Base-by-base conservation (phyloP, 2,797 vertebrate species). In the Mus spretus region DNA sequence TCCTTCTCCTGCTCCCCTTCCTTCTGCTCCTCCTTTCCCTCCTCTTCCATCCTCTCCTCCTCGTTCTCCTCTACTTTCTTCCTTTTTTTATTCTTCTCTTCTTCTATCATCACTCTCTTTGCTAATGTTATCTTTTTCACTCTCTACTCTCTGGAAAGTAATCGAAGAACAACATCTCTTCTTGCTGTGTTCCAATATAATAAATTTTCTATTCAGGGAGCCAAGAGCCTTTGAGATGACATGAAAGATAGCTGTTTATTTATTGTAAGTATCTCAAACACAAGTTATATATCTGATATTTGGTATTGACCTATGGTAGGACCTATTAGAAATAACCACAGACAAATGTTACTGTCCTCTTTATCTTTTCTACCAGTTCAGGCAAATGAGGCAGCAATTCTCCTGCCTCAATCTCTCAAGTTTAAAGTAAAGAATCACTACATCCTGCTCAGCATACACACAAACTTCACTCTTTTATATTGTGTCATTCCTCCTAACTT, bases 31-130 rank as follows among this genome's bases (percentile, higher is more conserved):
- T 44, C 44, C 44, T 44, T 44, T 44, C 44, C 44, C 44, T 14
- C 2, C 14, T n/a, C 4, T 12, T 14, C 2, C 28, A 10, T 59
- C 20, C 7, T 59, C 7, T 6, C 59, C 3, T 22, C 57, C 1
- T 59, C 6, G 0, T 22, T 20, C 4, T 19, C 17, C 14, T 55
- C 17, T 20, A 19, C 34, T 2, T 17, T 13, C 11, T 12, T 28
- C 61, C 63, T 11, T 22, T 59, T 59, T 59, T 59, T 22, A 59
- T 59, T 61, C 59, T 61, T 26, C 22, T 61, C 59, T 61, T 26
- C 22, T 61, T 61, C 59, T 61, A 61, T 61, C 8, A 61, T 89
- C 78, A 47, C 28, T 61, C 2, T 7, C 15, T 3, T 20, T 88
- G 47, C 1, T 37, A 81, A 84, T 0, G 1, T 1, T 75, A 53